Evolutionary conservation across 2,888 invertebrate genomes (phyloP).

Genomic region (Cremastinae sp.): DNA sequence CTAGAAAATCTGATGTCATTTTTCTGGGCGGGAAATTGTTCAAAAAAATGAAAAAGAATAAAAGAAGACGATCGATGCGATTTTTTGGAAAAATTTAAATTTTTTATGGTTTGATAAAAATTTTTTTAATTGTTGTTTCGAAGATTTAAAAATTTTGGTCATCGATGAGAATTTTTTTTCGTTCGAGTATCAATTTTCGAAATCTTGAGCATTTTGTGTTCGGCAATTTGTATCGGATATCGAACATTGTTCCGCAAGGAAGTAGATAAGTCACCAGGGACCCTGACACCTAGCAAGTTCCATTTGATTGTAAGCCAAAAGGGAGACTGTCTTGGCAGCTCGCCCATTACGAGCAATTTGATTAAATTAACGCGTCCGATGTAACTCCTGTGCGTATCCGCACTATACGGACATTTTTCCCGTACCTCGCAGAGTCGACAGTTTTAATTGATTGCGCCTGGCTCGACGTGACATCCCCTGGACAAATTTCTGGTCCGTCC

Average conservation of each 20-base stretch:
- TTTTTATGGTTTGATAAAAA: too few relatives aligned
- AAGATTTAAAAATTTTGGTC: too few relatives aligned
- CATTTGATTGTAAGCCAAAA: constrained; percentile 57
- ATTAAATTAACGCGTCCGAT: constrained; percentile 56
- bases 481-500: not conserved
- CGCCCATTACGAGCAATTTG: constrained; percentile 57
- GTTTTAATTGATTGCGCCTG: constrained; percentile 28
- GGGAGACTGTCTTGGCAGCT: constrained; percentile 49
- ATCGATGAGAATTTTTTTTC: too few relatives aligned
- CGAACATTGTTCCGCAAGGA: constrained; percentile 7
- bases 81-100: not conserved
- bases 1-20: constrained; percentile 38
- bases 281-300: constrained; percentile 50
- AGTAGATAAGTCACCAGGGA: constrained; percentile 17
- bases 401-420: constrained; percentile 9
- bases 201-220: constrained; percentile 5
- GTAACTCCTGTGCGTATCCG: constrained; percentile 33
- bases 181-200: not conserved
- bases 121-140: not conserved
- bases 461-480: constrained; percentile 31
- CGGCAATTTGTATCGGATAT: not conserved
- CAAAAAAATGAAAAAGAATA: constrained; percentile 47
- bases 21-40: constrained; percentile 57
- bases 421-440: constrained; percentile 15
- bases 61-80: not conserved